Evolutionary conservation across 2,113 vertebrate species (phyloP).

Genomic region (Pangasianodon gigas): DNA sequence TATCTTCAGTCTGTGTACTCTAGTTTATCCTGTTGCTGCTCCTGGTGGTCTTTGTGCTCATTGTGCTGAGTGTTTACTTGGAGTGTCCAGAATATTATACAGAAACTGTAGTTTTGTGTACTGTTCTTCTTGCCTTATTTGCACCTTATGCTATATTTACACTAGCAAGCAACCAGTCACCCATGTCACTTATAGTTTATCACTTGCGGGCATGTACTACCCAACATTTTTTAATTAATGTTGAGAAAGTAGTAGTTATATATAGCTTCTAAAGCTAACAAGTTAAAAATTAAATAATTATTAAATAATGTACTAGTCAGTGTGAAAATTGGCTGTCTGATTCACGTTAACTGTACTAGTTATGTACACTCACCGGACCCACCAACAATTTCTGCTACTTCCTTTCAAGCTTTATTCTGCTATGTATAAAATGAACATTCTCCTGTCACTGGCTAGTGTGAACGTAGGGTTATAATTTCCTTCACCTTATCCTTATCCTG

Average conservation of each 20-base stretch:
- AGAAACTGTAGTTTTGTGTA: background rate
- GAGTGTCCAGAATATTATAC: background rate
- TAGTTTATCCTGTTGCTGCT: background rate
- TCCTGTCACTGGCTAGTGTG: background rate
- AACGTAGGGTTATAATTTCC: background rate
- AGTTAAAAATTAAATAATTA: background rate
- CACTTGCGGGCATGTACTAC: background rate
- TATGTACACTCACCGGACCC: background rate
- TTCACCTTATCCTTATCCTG: background rate
- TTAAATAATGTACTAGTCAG: background rate
- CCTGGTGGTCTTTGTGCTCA: conserved; percentile 33
- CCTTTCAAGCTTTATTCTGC: background rate
- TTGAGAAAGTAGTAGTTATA: background rate
- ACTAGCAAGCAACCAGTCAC: background rate
- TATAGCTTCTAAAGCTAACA: background rate
- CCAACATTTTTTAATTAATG: background rate
- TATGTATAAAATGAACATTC: background rate
- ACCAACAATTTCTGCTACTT: background rate
- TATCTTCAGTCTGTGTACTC: conserved; percentile 40
- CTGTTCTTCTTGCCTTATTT: background rate
- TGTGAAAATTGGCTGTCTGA: background rate
- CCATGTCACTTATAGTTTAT: background rate
- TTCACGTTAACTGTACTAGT: background rate
- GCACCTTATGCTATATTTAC: background rate
- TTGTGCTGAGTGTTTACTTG: background rate